Percentiles rank a stretch among this genome's conserved stretches.
These are phyloP conservation scores for Sciurus carolinensis DNA, from an alignment of 2,797 vertebrate genomes.

Conservation along the genomic window DNA sequence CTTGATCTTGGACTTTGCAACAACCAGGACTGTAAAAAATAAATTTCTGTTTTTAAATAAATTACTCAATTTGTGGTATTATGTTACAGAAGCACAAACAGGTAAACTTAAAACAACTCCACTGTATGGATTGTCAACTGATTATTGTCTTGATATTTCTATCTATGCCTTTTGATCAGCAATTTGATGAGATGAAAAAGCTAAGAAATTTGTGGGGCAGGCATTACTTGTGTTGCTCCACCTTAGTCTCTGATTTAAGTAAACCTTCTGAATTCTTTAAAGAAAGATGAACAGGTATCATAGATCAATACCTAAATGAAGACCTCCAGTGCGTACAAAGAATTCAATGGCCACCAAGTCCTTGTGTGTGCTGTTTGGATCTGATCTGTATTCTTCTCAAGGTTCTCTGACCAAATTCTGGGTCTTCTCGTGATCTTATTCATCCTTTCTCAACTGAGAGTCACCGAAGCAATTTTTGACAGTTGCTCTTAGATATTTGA, in stretches of 20 bases:
- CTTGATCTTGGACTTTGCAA: neutral
- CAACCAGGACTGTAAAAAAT: neutral
- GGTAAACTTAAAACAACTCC: neutral
- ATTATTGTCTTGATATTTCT: neutral
- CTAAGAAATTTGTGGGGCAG: neutral
- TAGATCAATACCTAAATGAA: neutral
- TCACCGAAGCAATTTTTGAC: neutral
- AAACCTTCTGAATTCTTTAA: neutral
- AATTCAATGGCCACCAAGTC: neutral
- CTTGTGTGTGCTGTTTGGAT: neutral
- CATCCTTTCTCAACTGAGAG: neutral
- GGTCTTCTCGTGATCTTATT: neutral
- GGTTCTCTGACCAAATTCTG: neutral
- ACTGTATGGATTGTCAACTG: neutral
- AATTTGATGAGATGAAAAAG: neutral
- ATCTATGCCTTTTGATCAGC: neutral
- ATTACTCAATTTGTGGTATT: neutral
- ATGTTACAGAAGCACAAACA: neutral
- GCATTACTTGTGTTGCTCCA: neutral
- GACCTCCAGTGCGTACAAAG: neutral
- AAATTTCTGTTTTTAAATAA: neutral
- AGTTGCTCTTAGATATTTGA: conserved; percentile 5
- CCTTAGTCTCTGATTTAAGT: neutral
- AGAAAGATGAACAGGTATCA: neutral
- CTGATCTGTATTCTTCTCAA: neutral